phyloP scores from a whole-genome alignment of 2,888 invertebrate species.

The Hoplodrina blanda region DNA sequence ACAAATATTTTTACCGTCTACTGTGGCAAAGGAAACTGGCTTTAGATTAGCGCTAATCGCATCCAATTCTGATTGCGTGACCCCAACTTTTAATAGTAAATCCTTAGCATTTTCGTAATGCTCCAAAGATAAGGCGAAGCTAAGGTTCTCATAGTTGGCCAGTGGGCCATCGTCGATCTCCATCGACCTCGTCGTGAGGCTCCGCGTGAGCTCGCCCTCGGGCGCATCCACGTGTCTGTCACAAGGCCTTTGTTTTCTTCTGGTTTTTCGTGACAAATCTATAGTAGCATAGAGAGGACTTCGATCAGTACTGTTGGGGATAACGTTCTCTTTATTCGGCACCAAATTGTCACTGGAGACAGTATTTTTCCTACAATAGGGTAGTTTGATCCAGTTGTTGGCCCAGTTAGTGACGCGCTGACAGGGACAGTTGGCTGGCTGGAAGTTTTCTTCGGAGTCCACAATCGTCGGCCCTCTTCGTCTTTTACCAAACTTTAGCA shows the following conservation, averaged over 20 bases:
- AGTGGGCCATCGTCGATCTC: conserved; percentile 86
- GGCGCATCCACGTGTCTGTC: conserved; percentile 58
- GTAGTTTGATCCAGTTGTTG: conserved; percentile 91
- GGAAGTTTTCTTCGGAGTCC: conserved; percentile 79
- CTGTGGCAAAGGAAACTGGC: conserved; percentile 71
- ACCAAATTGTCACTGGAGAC: conserved; percentile 71
- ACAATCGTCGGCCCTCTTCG: conserved; percentile 78
- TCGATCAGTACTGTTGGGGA: conserved; percentile 73
- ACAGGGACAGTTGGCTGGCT: conserved; percentile 89
- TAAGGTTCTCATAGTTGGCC: conserved; percentile 93
- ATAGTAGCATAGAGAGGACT: conserved; percentile 93
- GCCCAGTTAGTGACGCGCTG: conserved; percentile 93
- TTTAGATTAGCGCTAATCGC: conserved; percentile 80
- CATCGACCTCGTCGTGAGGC: conserved; percentile 61
- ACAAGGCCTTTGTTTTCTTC: conserved; percentile 79
- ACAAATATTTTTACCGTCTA: conserved; percentile 83
- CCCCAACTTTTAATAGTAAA: conserved; percentile 90
- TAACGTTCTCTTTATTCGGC: conserved; percentile 90
- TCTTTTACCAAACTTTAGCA: conserved; percentile 88
- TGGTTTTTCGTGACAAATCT: conserved; percentile 92
- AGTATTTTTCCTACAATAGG: conserved; percentile 88
- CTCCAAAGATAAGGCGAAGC: conserved; percentile 94
- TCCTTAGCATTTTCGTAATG: conserved; percentile 95
- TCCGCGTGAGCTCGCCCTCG: conserved; percentile 27
- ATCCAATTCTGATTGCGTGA: conserved; percentile 88